Conservation (phyloP, 1,140 invertebrate genomes). For the Temnothorax longispinosus region DNA sequence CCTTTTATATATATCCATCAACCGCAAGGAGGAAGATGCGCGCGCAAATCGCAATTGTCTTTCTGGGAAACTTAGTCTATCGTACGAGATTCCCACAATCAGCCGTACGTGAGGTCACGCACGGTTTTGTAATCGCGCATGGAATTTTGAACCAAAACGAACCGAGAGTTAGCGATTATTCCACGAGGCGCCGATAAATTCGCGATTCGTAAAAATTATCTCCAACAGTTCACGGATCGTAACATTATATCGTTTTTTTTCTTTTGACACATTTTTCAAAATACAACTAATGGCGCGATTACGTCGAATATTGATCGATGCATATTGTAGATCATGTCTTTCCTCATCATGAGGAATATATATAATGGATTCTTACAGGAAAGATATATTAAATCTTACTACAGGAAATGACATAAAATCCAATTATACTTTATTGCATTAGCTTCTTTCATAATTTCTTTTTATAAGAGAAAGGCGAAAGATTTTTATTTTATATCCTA, state of each 20-base stretch:
- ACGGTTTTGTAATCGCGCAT: constrained; percentile 13
- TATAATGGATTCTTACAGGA: neutral
- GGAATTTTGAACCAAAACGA: neutral
- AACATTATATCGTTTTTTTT: neutral
- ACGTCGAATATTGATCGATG: neutral
- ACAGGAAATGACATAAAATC: neutral
- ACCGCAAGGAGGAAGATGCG: neutral
- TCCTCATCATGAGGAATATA: neutral
- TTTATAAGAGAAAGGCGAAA: neutral
- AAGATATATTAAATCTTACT: neutral
- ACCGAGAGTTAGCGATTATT: neutral
- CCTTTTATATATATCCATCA: constrained; percentile 29
- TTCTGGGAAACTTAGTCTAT: constrained; percentile 1
- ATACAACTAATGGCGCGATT: neutral
- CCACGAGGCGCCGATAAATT: neutral
- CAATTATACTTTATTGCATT: neutral
- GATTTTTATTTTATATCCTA: neutral
- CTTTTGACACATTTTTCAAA: neutral
- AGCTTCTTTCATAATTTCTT: neutral
- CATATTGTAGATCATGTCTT: neutral
- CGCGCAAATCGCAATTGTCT: constrained; percentile 6
- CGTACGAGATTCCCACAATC: neutral
- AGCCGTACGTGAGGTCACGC: neutral
- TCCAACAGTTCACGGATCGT: neutral
- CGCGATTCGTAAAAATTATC: neutral